Evolutionary conservation across 2,113 vertebrate genomes (phyloP).

Genomic region (Lycocorax pyrrhopterus): DNA sequence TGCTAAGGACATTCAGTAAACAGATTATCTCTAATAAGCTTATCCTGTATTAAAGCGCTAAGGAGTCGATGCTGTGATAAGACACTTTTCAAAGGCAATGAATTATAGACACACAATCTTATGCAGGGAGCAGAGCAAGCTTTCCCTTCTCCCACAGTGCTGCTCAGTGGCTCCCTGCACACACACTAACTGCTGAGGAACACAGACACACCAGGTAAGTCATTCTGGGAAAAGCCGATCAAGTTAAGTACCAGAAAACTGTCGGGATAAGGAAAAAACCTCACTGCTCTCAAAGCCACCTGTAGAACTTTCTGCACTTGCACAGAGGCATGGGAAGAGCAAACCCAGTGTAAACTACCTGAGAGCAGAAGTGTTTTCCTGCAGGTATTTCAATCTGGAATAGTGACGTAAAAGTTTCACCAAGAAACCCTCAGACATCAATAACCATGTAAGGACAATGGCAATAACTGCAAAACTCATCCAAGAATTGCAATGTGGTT

Average conservation of each 20-base stretch:
- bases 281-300: not conserved
- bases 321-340: not conserved
- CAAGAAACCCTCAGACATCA: not conserved
- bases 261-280: not conserved
- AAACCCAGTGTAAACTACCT: not conserved
- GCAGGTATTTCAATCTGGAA: not conserved
- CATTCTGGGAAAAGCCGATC: not conserved
- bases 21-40: constrained; percentile 63
- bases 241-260: not conserved
- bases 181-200: not conserved
- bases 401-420: not conserved
- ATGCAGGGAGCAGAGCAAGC: not conserved
- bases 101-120: constrained; percentile 34
- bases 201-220: not conserved
- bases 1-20: constrained; percentile 32
- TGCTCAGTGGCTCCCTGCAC: not conserved
- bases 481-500: not conserved
- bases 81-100: constrained; percentile 56
- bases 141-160: not conserved
- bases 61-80: constrained; percentile 62
- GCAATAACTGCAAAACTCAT: not conserved
- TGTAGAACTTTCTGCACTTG: not conserved
- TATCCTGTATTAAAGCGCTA: constrained; percentile 59
- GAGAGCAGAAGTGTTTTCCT: not conserved
- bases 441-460: not conserved